Evolutionary conservation across 2,113 vertebrate species (phyloP).

Genomic region (Buteo buteo): DNA sequence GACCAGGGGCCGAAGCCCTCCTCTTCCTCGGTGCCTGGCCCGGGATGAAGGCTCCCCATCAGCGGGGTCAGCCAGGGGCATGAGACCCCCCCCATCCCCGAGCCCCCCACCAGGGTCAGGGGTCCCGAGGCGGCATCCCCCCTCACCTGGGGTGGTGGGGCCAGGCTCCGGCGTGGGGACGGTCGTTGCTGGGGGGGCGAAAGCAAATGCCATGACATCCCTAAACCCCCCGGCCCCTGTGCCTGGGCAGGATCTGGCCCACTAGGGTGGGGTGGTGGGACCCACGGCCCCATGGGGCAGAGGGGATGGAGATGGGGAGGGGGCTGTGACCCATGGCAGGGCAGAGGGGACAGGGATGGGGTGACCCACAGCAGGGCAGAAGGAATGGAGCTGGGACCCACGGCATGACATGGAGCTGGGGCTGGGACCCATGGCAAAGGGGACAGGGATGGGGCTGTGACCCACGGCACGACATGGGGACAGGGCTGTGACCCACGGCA

Average conservation of each 20-base stretch:
- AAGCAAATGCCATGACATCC: not conserved
- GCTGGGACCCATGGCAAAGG: no score
- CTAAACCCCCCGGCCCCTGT: no score
- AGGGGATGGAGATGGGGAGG: not conserved
- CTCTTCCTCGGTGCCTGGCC: not conserved
- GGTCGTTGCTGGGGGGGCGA: not conserved
- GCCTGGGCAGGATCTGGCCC: not conserved
- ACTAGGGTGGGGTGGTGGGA: not conserved
- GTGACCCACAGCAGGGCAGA: no score
- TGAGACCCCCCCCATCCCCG: no score
- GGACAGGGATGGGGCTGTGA: no score
- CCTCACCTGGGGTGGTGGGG: conserved; percentile 54
- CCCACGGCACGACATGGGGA: no score
- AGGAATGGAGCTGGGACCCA: not conserved
- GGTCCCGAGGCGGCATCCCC: no score
- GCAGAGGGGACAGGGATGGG: not conserved
- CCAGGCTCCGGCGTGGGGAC: conserved; percentile 66
- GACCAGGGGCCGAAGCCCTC: conserved; percentile 77
- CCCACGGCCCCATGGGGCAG: not conserved
- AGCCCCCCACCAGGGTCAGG: no score
- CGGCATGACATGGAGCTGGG: no score
- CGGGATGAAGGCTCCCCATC: no score
- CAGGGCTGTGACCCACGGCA: not conserved
- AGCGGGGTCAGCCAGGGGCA: no score
- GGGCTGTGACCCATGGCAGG: not conserved